Evolutionary conservation across 2,888 invertebrate genomes (phyloP).

Genomic region (Mesochorus sp.): DNA sequence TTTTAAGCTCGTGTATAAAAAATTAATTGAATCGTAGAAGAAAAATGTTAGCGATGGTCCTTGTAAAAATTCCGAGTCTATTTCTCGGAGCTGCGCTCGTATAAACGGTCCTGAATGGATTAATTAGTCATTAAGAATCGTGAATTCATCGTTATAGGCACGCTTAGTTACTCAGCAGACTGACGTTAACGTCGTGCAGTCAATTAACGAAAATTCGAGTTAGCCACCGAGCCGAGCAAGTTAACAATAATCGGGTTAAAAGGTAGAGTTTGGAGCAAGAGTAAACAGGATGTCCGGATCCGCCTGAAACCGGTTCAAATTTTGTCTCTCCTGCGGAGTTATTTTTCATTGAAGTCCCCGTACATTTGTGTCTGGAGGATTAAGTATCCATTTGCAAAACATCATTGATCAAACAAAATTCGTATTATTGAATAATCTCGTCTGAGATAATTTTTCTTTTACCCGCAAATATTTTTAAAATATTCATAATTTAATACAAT

Average conservation of each 20-base stretch:
- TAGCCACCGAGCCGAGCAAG: conserved; percentile 63
- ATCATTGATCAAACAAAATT: too few species aligned
- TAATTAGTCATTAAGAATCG: not conserved
- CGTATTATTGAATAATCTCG: too few species aligned
- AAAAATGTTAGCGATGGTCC: too few species aligned
- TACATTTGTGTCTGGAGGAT: not conserved
- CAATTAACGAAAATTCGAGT: conserved; percentile 49
- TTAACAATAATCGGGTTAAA: too few species aligned
- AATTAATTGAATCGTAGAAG: too few species aligned
- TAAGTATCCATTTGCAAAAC: too few species aligned
- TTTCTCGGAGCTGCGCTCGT: too few species aligned
- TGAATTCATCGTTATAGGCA: conserved; percentile 2
- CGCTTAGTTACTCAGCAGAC: conserved; percentile 35
- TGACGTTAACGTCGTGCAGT: conserved; percentile 31
- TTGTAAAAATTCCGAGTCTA: too few species aligned
- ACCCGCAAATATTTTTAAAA: not conserved
- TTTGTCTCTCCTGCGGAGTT: conserved; percentile 28
- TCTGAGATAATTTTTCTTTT: not conserved
- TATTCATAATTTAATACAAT: too few species aligned
- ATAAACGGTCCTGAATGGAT: too few species aligned
- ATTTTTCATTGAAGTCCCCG: not conserved
- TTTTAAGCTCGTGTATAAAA: too few species aligned
- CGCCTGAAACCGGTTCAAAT: conserved; percentile 52
- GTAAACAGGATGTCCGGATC: conserved; percentile 70
- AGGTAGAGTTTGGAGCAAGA: conserved; percentile 49